Conservation (phyloP, 2,113 vertebrate species). For the Diphyllodes magnificus region DNA sequence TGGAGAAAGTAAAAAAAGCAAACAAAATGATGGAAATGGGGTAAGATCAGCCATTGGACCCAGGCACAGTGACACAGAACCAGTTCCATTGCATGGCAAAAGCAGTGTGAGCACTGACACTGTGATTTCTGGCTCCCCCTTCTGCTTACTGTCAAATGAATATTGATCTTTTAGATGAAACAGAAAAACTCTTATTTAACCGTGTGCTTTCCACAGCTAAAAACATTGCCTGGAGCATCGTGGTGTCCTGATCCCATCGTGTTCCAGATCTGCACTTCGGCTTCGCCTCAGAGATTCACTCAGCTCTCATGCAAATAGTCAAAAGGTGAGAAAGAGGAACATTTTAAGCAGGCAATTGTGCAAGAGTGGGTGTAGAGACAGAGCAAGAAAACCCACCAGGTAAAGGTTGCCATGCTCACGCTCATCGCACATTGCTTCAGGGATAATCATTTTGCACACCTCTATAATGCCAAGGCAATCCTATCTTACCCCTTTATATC, state of each 20-base stretch:
- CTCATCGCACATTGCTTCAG: background rate
- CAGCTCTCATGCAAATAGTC: background rate
- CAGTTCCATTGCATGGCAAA: background rate
- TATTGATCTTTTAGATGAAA: background rate
- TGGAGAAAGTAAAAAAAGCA: background rate
- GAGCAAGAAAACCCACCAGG: background rate
- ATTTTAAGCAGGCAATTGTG: background rate
- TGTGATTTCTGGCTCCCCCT: background rate
- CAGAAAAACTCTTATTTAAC: background rate
- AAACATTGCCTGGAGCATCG: rapidly evolving
- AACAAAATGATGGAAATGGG: rapidly evolving
- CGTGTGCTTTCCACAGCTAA: background rate
- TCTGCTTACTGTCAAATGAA: background rate
- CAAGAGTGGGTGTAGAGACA: background rate
- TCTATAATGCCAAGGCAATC: background rate
- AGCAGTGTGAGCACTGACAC: background rate
- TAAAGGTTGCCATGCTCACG: background rate
- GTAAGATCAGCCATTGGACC: background rate
- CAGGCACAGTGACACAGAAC: background rate
- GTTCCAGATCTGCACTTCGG: background rate
- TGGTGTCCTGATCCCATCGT: background rate
- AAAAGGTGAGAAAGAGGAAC: background rate
- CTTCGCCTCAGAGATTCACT: background rate
- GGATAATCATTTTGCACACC: background rate
- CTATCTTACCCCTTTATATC: background rate